Evolutionary conservation across 2,888 invertebrate species (phyloP).

Genomic region (Acronicta aceris): DNA sequence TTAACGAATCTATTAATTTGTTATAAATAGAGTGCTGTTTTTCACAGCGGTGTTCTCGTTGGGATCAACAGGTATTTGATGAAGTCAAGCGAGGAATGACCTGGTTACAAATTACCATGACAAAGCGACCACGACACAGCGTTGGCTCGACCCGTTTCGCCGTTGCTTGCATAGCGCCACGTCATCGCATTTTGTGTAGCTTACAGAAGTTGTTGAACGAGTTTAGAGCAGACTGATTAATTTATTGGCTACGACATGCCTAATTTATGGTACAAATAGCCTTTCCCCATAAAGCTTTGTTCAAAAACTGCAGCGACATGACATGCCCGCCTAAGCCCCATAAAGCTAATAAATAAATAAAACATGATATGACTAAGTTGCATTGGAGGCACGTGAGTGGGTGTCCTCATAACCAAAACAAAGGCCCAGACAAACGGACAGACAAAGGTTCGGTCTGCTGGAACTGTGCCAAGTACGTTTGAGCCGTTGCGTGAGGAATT

Average conservation of each 20-base stretch:
- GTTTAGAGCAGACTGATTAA: constrained; percentile 40
- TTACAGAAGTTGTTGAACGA: constrained; percentile 42
- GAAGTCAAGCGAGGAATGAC: constrained; percentile 59
- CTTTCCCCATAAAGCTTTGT: constrained; percentile 12
- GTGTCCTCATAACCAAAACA: constrained; percentile 69
- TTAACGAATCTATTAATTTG: constrained; percentile 1
- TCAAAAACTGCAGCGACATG: neutral
- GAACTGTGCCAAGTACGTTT: constrained; percentile 72
- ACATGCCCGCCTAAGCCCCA: constrained; percentile 1
- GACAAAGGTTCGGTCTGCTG: constrained; percentile 75
- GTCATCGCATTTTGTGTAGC: constrained; percentile 50
- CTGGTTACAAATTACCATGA: constrained; percentile 71
- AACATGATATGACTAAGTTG: constrained; percentile 47
- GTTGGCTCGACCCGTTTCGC: constrained; percentile 47
- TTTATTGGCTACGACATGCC: constrained; percentile 21
- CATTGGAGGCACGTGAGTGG: constrained; percentile 46
- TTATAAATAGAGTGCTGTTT: constrained; percentile 22
- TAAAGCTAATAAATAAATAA: constrained; percentile 35
- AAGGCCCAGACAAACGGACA: constrained; percentile 75
- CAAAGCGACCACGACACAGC: constrained; percentile 62
- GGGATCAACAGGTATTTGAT: constrained; percentile 66
- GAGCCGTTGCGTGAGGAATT: constrained; percentile 57
- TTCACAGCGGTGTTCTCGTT: constrained; percentile 26
- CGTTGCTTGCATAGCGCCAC: constrained; percentile 47
- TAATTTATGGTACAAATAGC: constrained; percentile 28